These are phyloP conservation scores for Microdon myrmicae DNA, from an alignment of 2,888 invertebrate species.

Conservation along the genomic window DNA sequence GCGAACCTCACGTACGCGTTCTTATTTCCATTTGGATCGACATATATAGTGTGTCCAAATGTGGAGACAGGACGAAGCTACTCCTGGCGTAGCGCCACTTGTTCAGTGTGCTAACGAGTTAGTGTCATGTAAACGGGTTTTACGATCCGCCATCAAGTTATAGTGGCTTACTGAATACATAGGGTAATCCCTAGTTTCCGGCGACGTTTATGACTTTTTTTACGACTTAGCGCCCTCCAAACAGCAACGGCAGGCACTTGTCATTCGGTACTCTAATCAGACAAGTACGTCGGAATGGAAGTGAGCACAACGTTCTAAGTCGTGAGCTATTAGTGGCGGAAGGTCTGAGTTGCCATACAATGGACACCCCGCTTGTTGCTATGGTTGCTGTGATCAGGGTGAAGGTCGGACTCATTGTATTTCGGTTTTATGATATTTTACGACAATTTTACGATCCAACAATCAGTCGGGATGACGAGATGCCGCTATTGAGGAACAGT, in stretches of 20 bases:
- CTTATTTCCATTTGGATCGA: no score
- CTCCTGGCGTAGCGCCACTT: no score
- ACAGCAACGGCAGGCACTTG: conserved; percentile 25
- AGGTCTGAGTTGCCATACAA: conserved; percentile 22
- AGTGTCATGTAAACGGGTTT: no score
- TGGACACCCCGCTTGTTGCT: conserved; percentile 12
- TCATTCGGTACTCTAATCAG: conserved; percentile 28
- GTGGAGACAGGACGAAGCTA: no score
- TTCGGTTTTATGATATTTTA: conserved; percentile 56
- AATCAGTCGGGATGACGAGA: conserved; percentile 62
- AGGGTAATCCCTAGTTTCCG: conserved; percentile 42
- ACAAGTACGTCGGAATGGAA: conserved; percentile 3
- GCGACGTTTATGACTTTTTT: conserved; percentile 61
- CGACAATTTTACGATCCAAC: conserved; percentile 65
- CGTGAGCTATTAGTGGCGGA: conserved; percentile 13
- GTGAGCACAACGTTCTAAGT: not conserved
- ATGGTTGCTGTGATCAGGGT: conserved; percentile 31
- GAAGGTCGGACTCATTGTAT: conserved; percentile 33
- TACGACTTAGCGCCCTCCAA: conserved; percentile 65
- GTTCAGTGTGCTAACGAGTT: no score
- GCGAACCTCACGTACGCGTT: no score
- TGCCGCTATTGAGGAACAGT: conserved; percentile 10
- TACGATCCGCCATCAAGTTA: conserved; percentile 24
- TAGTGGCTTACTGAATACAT: conserved; percentile 31
- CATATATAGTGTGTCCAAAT: no score